Evolutionary conservation across 2,797 vertebrate species (phyloP).

Genomic region (Tamandua tetradactyla): DNA sequence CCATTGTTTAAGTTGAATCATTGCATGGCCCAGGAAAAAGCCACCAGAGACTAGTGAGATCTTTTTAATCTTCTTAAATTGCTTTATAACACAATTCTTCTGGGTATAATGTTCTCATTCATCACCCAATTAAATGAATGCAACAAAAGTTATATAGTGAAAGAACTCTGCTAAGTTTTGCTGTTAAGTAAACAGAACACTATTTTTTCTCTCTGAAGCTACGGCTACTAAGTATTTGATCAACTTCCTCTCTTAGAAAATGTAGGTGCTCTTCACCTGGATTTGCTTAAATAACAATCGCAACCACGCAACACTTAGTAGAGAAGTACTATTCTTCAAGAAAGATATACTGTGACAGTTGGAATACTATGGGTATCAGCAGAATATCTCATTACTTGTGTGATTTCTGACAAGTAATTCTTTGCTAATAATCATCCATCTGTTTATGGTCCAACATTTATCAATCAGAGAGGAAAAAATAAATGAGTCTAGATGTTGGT

Average conservation of each 20-base stretch:
- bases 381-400: background rate
- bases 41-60: background rate
- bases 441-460: background rate
- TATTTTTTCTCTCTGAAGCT: background rate
- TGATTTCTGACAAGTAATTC: background rate
- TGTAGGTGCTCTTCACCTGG: background rate
- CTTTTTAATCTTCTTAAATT: background rate
- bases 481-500: background rate
- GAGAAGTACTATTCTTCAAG: background rate
- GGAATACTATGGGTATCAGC: background rate
- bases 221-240: background rate
- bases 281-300: background rate
- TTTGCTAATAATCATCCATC: background rate
- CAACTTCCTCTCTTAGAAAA: background rate
- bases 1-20: no score
- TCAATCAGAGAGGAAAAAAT: background rate
- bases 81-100: background rate
- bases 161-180: background rate
- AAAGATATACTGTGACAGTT: background rate
- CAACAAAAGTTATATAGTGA: background rate
- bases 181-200: background rate
- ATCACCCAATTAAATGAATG: background rate
- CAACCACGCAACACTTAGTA: background rate
- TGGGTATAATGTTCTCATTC: background rate
- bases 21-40: no score